Evolutionary conservation across 2,888 invertebrate species (phyloP), one percentile per base, ranked within the genome.

Genomic region (Aphodius granarius): DNA sequence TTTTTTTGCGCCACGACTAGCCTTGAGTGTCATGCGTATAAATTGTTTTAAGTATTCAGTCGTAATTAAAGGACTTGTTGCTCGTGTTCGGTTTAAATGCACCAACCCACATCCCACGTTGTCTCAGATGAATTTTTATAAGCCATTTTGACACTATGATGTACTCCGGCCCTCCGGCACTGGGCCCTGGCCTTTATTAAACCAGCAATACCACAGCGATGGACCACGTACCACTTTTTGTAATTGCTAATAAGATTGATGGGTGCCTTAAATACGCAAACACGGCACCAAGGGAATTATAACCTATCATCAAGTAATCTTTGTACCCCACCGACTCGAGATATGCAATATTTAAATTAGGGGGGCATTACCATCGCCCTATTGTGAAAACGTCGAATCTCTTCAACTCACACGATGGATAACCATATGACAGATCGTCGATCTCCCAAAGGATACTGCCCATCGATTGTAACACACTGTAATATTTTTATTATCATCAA

Each of bases 181-280:
- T 77, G 77, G 75, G 77, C 79, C 68, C 68, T 74, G 74, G 73
- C 75, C 75, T 79, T 77, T 77, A 79, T 79, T 79, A 78, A 63
- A 75, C 68, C 73, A 20, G 71, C 71, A 66, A 73, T 77, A 66
- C 65, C 18, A 76, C 72, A 20, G 71, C 65, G 66, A 73, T 18
- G 71, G 19, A 62, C 71, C 65, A 63, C 68, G 16, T 19, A 65
- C 23, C 18, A 63, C 62, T 73, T 77, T 76, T 74, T 76, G 71
- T 77, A 72, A 75, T 75, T 75, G 77, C 77, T 77, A 77, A 77
- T 77, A 77, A 75, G 77, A 77, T 77, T 77, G 75, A 77, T 77
- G 77, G 77, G 20, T 63, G 72, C 72, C 72, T 75, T 75, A 75
- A 75, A 74, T 71, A 75, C 73, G 62, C 66, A 66, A 73, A 73